Conservation (phyloP, 2,113 vertebrate species). For the Tyrannus savana region DNA sequence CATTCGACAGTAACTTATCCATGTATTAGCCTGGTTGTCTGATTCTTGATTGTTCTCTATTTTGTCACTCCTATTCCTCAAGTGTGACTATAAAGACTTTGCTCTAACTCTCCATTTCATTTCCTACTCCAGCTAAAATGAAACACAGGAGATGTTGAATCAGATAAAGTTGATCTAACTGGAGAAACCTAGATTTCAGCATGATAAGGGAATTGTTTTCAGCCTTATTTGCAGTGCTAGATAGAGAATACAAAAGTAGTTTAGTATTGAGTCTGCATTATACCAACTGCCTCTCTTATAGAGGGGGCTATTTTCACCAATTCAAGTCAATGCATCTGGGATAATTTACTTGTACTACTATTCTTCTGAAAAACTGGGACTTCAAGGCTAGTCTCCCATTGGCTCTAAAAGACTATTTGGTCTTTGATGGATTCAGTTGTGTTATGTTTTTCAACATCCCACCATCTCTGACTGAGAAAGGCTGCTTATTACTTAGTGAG, state of each 20-base stretch:
- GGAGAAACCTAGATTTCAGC: background rate
- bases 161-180: background rate
- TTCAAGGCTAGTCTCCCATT: background rate
- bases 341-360: background rate
- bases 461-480: background rate
- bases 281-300: background rate
- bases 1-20: background rate
- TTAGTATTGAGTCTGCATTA: background rate
- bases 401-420: background rate
- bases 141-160: background rate
- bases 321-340: background rate
- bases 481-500: background rate
- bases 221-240: background rate
- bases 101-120: background rate
- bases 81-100: background rate
- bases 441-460: background rate
- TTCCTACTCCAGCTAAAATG: background rate
- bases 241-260: background rate
- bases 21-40: background rate
- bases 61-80: background rate
- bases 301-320: background rate
- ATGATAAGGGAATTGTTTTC: background rate
- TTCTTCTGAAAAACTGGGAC: background rate
- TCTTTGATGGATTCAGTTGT: background rate
- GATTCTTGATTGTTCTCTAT: background rate